Base-by-base conservation (phyloP, 2,888 invertebrate species). In the Eristalis arbustorum region DNA sequence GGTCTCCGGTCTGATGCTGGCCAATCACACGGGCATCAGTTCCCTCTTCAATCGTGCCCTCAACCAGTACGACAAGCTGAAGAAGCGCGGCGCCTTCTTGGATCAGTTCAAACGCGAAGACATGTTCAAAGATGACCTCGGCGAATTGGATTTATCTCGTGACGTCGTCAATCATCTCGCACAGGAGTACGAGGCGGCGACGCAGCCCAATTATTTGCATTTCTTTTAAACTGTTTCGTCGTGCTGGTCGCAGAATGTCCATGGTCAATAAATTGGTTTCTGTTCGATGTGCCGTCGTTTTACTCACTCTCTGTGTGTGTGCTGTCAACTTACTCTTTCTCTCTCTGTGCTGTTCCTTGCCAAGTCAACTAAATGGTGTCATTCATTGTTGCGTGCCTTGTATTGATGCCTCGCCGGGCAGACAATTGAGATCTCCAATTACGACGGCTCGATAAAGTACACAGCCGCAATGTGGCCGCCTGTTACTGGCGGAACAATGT, bases 21-120 rank as follows among this genome's bases (percentile, higher is more conserved):
- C 99, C 88, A 99, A 99, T 94, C 99, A 99, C 93, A 99, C 99
- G 6, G 98, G 98, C 91, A 99, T 99, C 91, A 97, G 97, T 88
- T 97, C 98, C 71, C 94, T 99, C 59, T 99, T 99, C 93, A 98
- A 98, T 91, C 95, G 98, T 88, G 98, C 98, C 18, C 93, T 99
- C 31, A 95, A 95, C 88, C 99, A 99, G 91, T 99, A 97, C 92
- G 99, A 99, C 92, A 99, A 98, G 93, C 94, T 99, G 75, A 95
- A 98, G 57, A 98, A 98, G 91, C 95, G 99, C 84, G 98, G 98
- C 91, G 99, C 99, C 0, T 99, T 99, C 93, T 93, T 99, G 90
- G 99, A 99, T 91, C 98, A 99, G 93, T 99, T 99, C 93, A 95
- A 97, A 61, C 98, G 98, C 91, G 98, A 99, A 93, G 96, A 96